phyloP scores from a whole-genome alignment of 2,113 vertebrate species.

The Nettapus auritus region DNA sequence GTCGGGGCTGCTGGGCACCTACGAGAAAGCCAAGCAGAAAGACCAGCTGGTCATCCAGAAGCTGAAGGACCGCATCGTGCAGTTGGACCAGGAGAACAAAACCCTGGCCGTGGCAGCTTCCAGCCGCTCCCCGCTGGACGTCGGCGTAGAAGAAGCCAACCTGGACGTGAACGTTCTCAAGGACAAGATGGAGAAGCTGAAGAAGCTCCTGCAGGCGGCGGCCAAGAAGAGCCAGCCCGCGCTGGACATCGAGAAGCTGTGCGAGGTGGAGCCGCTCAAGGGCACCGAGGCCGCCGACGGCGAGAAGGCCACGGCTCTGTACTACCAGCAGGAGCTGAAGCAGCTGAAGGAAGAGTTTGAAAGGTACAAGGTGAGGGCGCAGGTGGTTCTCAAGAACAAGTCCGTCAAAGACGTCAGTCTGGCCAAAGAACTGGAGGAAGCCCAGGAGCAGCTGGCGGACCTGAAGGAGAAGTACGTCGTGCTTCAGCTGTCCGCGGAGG shows the following conservation, averaged over 20 bases:
- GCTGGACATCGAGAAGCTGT: slow-evolving; percentile 76
- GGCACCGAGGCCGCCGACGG: slow-evolving; percentile 63
- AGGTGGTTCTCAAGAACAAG: slow-evolving; percentile 92
- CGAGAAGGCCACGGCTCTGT: slow-evolving; percentile 75
- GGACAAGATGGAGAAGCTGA: slow-evolving; percentile 89
- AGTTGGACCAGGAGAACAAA: slow-evolving; percentile 94
- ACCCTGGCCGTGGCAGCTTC: slow-evolving; percentile 85
- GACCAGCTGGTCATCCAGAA: slow-evolving; percentile 86
- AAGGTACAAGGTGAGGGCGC: slow-evolving; percentile 90
- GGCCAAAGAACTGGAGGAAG: slow-evolving; percentile 88
- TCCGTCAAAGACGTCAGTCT: slow-evolving; percentile 83
- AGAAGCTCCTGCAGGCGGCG: slow-evolving; percentile 81
- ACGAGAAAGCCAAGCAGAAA: slow-evolving; percentile 87
- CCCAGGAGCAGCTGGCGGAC: slow-evolving; percentile 87
- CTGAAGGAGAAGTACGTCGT: slow-evolving; percentile 90
- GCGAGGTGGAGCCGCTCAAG: slow-evolving; percentile 45
- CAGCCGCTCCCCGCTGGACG: slow-evolving; percentile 70
- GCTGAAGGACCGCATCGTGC: slow-evolving; percentile 86
- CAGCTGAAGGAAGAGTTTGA: slow-evolving; percentile 95
- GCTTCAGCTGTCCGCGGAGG: slow-evolving; percentile 85
- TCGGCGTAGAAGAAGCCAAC: slow-evolving; percentile 76
- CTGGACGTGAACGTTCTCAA: slow-evolving; percentile 81
- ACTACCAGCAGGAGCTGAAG: slow-evolving; percentile 90
- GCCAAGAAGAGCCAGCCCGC: slow-evolving; percentile 73
- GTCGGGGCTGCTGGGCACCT: slow-evolving; percentile 88